Base-by-base conservation (phyloP, 2,888 invertebrate genomes). In the Limulus polyphemus region DNA sequence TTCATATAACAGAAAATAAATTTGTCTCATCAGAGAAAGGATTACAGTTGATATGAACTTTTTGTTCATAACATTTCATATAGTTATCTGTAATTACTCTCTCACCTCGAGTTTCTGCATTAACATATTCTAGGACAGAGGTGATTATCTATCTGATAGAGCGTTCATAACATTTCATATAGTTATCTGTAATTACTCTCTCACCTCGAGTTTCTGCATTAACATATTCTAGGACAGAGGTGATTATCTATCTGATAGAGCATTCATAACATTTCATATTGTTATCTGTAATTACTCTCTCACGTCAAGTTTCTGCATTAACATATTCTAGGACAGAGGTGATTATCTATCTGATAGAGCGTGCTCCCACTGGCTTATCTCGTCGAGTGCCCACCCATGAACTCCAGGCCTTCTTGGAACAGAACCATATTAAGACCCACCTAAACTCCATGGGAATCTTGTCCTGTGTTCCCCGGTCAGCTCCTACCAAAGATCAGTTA, bases 81-180 rank as follows among this genome's bases (percentile, higher is more conserved):
- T n/a, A n/a, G n/a, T n/a, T n/a, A n/a, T n/a, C n/a, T n/a, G n/a
- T n/a, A 11, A 49, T 11, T 11, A 11, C 50, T 49, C 12, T 12
- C 11, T 11, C 11, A 49, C 50, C 50, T 11, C 11, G 11, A 11
- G 10, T 46, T 61, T 32, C 12, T 46, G 14, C 47, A 48, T 50
- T n/a, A 57, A 32, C 64, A 60, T 67, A 10, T 63, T 63, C 47
- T 69, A 78, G 77, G 68, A 83, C 86, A 50, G 89, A 93, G 80
- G 81, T 88, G 70, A 78, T 85, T 16, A 81, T 90, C 52, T 85
- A 82, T 70, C 83, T 90, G 0, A 81, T 84, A 61, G 90, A 91
- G 73, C 84, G 85, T 70, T 73, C 81, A n/a, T n/a, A n/a, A n/a
- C n/a, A n/a, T n/a, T n/a, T n/a, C n/a, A n/a, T n/a, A n/a, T n/a